Conservation (phyloP, 2,888 invertebrate genomes). For the Idaea aversata region DNA sequence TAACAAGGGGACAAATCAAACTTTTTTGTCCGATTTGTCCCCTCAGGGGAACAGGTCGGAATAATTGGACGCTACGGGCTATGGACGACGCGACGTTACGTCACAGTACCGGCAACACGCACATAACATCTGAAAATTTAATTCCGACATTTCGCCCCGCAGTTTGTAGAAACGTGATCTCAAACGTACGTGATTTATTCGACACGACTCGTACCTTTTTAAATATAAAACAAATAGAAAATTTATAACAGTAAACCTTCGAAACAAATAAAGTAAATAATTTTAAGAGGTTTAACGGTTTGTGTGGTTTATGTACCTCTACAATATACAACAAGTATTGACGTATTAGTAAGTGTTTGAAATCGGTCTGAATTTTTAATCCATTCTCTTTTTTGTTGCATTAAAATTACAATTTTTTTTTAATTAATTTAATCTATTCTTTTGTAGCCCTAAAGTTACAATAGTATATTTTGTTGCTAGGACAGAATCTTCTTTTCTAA, state of each 20-base stretch:
- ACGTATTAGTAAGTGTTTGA: too few relatives aligned
- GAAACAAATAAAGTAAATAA: conserved; percentile 22
- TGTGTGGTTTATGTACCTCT: not conserved
- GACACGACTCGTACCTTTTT: conserved; percentile 29
- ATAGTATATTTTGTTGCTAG: too few relatives aligned
- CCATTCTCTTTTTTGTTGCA: too few relatives aligned
- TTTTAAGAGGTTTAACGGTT: conserved; percentile 5
- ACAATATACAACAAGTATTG: too few relatives aligned
- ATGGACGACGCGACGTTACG: not conserved
- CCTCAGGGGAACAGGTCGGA: not conserved
- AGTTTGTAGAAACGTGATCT: conserved; percentile 38
- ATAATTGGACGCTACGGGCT: not conserved
- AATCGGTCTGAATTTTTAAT: too few relatives aligned
- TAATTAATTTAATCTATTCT: too few relatives aligned
- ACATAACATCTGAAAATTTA: conserved; percentile 42
- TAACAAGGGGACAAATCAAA: too few relatives aligned
- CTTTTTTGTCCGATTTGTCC: not conserved
- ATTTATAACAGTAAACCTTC: conserved; percentile 21
- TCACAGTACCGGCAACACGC: not conserved
- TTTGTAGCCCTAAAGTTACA: too few relatives aligned
- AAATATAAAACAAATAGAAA: conserved; percentile 30
- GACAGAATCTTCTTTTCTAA: too few relatives aligned
- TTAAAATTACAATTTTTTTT: too few relatives aligned
- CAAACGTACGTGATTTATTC: conserved; percentile 42
- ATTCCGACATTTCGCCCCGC: conserved; percentile 39